A percentile compares a stretch with the other conserved stretches of the same genome.
Evolutionary conservation across 2,888 invertebrate species (phyloP).

Genomic region (Protophormia terraenovae): DNA sequence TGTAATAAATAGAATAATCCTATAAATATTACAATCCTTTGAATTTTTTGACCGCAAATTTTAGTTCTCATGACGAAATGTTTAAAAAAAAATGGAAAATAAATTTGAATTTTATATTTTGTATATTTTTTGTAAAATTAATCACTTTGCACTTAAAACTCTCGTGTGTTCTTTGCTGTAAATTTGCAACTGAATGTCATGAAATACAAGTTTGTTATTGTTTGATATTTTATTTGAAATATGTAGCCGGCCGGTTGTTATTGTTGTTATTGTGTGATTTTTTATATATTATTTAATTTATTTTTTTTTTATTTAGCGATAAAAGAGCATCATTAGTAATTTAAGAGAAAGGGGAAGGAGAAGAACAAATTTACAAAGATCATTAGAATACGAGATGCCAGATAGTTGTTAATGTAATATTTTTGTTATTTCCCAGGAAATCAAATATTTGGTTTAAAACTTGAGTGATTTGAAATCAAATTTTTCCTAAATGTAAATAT

Average conservation of each 20-base stretch:
- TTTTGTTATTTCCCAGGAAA: no score
- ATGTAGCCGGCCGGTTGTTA: background rate
- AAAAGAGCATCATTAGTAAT: background rate
- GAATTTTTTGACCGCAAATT: slow-evolving; percentile 22
- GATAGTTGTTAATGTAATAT: no score
- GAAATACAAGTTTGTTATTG: background rate
- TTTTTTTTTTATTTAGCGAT: no score
- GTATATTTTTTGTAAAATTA: background rate
- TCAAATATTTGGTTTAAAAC: no score
- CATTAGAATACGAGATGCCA: no score
- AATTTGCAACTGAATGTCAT: slow-evolving; percentile 13
- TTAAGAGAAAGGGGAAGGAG: no score
- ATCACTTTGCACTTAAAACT: background rate
- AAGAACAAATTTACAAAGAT: no score
- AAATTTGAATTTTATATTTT: no score
- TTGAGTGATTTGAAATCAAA: no score
- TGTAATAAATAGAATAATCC: slow-evolving; percentile 41
- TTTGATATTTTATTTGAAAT: background rate
- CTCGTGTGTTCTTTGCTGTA: background rate
- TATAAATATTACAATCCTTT: slow-evolving; percentile 10
- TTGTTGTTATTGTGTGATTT: background rate
- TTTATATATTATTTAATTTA: no score
- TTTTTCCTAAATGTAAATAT: no score
- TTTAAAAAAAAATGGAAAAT: no score
- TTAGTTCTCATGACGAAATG: slow-evolving; percentile 3